Evolutionary conservation across 30 jellyfish, hydroid and myxozoan species (phyloP).

Genomic region (Chrysaora quinquecirrha): DNA sequence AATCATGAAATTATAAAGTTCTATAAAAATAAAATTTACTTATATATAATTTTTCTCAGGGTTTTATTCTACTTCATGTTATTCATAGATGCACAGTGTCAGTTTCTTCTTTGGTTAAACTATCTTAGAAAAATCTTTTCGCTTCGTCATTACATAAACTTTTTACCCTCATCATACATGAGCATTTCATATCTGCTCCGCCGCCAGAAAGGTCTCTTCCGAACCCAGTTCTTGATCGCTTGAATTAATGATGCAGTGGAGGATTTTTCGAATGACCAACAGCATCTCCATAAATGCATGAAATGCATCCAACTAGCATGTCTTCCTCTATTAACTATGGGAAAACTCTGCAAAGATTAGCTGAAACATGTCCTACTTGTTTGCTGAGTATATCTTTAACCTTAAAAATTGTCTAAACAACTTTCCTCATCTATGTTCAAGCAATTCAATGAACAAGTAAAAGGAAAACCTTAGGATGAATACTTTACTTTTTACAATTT

Average conservation of each 20-base stretch:
- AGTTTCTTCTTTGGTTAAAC: background rate
- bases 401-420: no score
- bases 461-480: no score
- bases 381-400: background rate
- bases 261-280: background rate
- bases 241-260: background rate
- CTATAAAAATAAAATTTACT: background rate
- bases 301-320: background rate
- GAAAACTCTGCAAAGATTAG: background rate
- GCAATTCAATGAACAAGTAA: no score
- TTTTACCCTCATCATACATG: background rate
- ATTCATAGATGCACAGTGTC: no score
- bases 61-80: no score
- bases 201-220: conserved; percentile 14
- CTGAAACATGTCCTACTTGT: conserved; percentile 21
- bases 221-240: background rate
- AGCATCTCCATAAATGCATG: conserved; percentile 6
- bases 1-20: no score
- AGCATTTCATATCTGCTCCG: conserved; percentile 22
- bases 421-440: no score
- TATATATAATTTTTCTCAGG: no score
- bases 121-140: background rate
- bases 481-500: no score
- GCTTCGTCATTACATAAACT: background rate
- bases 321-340: background rate